A percentile compares a stretch with the other conserved stretches of the same genome.
phyloP scores from a whole-genome alignment of 2,113 vertebrate genomes.

The Dicrurus megarhynchus region DNA sequence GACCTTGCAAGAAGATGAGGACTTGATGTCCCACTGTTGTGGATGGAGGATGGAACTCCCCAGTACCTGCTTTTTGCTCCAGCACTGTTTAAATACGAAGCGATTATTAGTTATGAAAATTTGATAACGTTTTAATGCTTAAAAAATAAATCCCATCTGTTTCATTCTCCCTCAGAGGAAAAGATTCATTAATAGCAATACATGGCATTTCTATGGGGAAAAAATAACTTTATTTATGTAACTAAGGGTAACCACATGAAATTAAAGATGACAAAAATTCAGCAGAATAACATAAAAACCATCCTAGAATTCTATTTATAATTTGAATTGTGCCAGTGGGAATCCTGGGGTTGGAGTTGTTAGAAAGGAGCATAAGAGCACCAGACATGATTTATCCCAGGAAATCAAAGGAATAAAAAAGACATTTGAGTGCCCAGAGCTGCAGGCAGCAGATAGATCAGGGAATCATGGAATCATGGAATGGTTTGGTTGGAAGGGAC shows the following conservation, averaged over 20 bases:
- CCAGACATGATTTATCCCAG: background rate
- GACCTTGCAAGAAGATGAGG: background rate
- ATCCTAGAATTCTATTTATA: background rate
- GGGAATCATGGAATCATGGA: background rate
- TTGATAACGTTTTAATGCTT: background rate
- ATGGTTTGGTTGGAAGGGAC: background rate
- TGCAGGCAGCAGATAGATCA: background rate
- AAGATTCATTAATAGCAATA: constrained; percentile 25
- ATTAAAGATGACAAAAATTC: background rate
- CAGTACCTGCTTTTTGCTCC: background rate
- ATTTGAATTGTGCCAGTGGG: background rate
- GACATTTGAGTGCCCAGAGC: background rate
- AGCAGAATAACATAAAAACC: background rate
- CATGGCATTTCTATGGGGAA: background rate
- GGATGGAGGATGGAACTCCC: background rate
- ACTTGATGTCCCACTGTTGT: background rate
- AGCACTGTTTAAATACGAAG: background rate
- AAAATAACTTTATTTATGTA: background rate
- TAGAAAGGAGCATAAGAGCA: background rate
- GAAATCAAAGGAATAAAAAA: background rate
- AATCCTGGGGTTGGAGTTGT: background rate
- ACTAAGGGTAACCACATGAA: background rate
- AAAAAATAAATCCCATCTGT: constrained; percentile 37
- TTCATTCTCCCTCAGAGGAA: background rate
- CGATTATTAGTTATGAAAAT: constrained; percentile 11